These are phyloP conservation scores for Xenus cinereus DNA, from an alignment of 2,113 vertebrate species.

Conservation along the genomic window DNA sequence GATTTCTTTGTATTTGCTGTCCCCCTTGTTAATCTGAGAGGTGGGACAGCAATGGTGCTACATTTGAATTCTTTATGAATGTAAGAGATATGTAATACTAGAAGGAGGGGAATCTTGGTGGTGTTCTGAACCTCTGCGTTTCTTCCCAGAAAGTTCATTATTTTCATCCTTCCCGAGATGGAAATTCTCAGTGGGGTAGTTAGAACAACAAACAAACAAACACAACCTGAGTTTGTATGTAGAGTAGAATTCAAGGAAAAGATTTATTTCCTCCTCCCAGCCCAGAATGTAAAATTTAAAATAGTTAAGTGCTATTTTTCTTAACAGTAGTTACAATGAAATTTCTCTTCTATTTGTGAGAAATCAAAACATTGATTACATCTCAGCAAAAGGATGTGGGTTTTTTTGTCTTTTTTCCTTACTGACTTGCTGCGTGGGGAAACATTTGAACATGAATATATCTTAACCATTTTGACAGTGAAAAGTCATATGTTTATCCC, in stretches of 20 bases:
- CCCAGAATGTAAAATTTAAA: background rate
- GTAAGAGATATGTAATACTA: background rate
- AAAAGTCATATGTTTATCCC: background rate
- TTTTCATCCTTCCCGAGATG: background rate
- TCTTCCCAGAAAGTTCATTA: background rate
- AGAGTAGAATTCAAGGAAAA: background rate
- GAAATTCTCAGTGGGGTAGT: background rate
- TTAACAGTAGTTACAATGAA: background rate
- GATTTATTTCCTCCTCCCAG: background rate
- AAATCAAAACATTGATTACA: background rate
- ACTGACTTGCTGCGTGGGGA: accelerated
- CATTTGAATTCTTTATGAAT: background rate
- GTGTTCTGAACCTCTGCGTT: background rate
- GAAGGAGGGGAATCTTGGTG: background rate
- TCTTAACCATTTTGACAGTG: background rate
- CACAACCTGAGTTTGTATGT: background rate
- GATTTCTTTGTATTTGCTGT: background rate
- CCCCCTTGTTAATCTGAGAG: background rate
- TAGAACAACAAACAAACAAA: background rate
- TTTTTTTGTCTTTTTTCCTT: background rate
- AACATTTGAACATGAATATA: background rate
- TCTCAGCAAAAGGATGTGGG: background rate
- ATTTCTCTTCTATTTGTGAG: background rate
- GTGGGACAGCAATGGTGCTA: background rate
- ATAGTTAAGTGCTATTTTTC: background rate